Conservation (phyloP, 2,113 vertebrate species). For the Plectropomus leopardus region DNA sequence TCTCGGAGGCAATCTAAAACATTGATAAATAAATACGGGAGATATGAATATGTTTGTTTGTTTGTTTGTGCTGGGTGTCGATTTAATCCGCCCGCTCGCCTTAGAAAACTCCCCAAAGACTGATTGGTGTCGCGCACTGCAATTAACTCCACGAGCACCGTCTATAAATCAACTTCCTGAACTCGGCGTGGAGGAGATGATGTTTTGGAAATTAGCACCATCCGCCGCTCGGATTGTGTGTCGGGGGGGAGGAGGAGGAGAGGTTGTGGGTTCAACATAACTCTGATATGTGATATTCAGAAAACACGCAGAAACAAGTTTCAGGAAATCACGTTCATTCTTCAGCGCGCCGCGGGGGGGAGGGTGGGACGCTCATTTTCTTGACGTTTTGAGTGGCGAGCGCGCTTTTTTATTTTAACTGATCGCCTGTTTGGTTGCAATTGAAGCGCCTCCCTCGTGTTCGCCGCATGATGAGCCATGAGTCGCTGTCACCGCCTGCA, state of each 20-base stretch:
- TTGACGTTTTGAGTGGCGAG: constrained; percentile 69
- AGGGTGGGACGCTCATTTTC: constrained; percentile 62
- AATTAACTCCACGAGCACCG: constrained; percentile 85
- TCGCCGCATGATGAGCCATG: constrained; percentile 58
- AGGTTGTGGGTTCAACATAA: constrained; percentile 67
- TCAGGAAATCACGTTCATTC: constrained; percentile 85
- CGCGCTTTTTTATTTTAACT: constrained; percentile 60
- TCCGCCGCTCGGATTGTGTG: constrained; percentile 91
- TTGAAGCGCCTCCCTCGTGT: constrained; percentile 56
- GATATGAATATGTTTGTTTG: constrained; percentile 85
- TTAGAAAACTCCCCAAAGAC: constrained; percentile 81
- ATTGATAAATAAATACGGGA: constrained; percentile 85
- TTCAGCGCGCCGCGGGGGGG: constrained; percentile 64
- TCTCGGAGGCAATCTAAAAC: constrained; percentile 84
- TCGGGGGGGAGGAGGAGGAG: not conserved
- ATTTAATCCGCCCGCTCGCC: constrained; percentile 73
- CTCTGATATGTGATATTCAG: constrained; percentile 79
- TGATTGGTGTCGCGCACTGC: constrained; percentile 86
- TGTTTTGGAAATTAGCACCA: constrained; percentile 95
- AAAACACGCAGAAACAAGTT: constrained; percentile 75
- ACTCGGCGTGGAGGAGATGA: constrained; percentile 91
- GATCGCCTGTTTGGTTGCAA: constrained; percentile 68
- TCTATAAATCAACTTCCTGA: constrained; percentile 97
- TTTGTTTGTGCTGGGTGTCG: constrained; percentile 76
- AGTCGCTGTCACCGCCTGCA: constrained; percentile 56